Base-by-base conservation (phyloP, 2,888 invertebrate species). In the Drosophila peninsularis region DNA sequence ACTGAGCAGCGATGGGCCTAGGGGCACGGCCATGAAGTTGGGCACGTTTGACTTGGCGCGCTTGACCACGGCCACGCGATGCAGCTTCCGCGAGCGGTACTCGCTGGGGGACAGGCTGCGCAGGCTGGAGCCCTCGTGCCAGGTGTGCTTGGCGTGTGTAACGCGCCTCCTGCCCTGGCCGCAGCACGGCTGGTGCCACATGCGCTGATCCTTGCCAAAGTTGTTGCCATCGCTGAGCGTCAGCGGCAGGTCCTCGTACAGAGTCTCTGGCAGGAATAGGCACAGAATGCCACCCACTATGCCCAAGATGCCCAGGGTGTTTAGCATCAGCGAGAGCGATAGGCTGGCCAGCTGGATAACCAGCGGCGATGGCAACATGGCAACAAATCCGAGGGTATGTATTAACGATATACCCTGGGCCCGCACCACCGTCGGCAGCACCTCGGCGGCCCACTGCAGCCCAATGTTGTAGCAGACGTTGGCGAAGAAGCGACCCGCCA, bases 401-500 rank as follows among this genome's bases (percentile, higher is more conserved):
- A 97, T 96, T 11, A 97, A 93, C 0, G 97, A 96, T 0, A 97
- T 96, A 0, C 97, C 97, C 90, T 97, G 97, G 0, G 97, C 97
- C 37, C 98, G 91, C 0, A 98, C 96, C 2, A 97, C 97, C 0
- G 98, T 98, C 0, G 98, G 98, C 11, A 97, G 91, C 9, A 98
- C 92, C 91, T 98, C 97, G 0, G 97, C 97, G 0, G 97, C 97
- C 92, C 97, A 98, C 82, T 97, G 97, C 0, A 98, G 94, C 0
- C 97, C 97, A 72, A 98, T 97, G 92, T 97, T 97, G 92, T 97
- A 97, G 0, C 97, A 96, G 55, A 97, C 96, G 90, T 97, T 97
- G n/a, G 97, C 96, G 76, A 96, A 96, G 78, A 97, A 97, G 27
- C 98, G 93, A 4, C 97, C 97, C 52, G 95, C 93, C 75, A 98